Percentiles rank a stretch among this genome's conserved stretches.
These are phyloP conservation scores for Sitta europaea DNA, from an alignment of 2,113 vertebrate genomes.

Conservation along the genomic window DNA sequence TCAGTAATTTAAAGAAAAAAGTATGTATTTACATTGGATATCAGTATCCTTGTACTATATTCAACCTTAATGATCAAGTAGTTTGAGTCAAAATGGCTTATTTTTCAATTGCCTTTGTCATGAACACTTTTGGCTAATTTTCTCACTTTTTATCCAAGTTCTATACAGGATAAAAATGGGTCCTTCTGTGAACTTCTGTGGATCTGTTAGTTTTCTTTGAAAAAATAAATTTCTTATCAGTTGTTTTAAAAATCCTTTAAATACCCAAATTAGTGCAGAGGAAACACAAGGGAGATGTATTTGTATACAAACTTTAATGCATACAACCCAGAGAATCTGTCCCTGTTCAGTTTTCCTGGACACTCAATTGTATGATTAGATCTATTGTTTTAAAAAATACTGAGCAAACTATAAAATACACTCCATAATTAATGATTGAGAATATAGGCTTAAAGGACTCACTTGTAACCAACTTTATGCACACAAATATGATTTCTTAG, in stretches of 20 bases:
- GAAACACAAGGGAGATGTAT: neutral
- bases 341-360: neutral
- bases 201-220: neutral
- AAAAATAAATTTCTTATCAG: neutral
- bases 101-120: neutral
- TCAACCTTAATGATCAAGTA: neutral
- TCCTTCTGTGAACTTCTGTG: neutral
- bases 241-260: neutral
- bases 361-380: neutral
- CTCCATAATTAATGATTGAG: neutral
- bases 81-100: neutral
- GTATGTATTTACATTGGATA: neutral
- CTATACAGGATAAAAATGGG: neutral
- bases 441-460: neutral
- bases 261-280: neutral
- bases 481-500: neutral
- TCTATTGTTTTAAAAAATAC: neutral
- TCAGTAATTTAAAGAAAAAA: neutral
- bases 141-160: neutral
- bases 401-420: neutral
- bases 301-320: neutral
- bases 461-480: neutral
- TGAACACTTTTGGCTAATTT: neutral
- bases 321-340: neutral
- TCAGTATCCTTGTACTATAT: neutral